These are phyloP conservation scores for Netelia melanura DNA, from an alignment of 2,888 invertebrate species.

Conservation along the genomic window DNA sequence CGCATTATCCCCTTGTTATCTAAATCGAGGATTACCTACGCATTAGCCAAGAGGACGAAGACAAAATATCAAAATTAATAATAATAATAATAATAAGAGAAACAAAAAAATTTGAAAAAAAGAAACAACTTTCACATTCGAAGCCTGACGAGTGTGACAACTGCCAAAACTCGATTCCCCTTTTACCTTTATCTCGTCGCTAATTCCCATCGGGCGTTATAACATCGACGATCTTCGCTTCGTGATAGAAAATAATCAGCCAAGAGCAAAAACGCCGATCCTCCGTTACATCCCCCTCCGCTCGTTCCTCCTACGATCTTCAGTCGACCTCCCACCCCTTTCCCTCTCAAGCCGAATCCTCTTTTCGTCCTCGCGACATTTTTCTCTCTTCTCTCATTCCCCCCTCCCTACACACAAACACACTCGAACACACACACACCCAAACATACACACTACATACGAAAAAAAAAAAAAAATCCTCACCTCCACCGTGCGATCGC, in stretches of 20 bases:
- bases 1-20: neutral
- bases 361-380: neutral
- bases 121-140: slow-evolving; percentile 11
- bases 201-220: slow-evolving; percentile 8
- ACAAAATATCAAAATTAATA: neutral
- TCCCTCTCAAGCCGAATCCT: neutral
- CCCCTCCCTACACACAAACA: neutral
- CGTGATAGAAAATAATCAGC: neutral
- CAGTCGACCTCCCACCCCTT: neutral
- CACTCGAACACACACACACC: no score
- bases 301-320: neutral
- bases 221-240: neutral
- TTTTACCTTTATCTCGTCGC: neutral
- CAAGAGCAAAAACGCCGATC: neutral
- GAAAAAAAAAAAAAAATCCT: slow-evolving; percentile 7
- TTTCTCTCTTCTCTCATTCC: neutral
- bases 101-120: neutral
- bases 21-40: neutral
- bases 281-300: neutral
- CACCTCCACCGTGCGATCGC: neutral
- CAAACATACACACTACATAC: neutral
- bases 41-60: neutral
- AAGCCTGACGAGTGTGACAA: neutral
- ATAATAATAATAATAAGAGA: neutral
- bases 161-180: neutral